These are phyloP conservation scores for Cacoxenus indagator DNA, from an alignment of 2,888 invertebrate species.

Conservation along the genomic window DNA sequence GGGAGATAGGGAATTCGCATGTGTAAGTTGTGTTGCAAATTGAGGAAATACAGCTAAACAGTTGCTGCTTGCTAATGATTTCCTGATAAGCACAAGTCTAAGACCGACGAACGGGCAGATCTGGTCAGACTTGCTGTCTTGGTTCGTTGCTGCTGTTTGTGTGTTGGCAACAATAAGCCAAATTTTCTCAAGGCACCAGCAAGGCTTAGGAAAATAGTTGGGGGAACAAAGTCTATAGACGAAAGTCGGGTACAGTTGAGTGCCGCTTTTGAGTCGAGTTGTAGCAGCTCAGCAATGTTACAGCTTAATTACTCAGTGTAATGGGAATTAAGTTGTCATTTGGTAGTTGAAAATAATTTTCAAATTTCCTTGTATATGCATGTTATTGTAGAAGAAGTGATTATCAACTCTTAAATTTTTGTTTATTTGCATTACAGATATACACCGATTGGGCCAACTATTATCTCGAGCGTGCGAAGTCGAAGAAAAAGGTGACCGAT, in stretches of 20 bases:
- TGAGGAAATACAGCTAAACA: slow-evolving; percentile 29
- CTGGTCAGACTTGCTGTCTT: slow-evolving; percentile 17
- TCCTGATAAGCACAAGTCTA: slow-evolving; percentile 51
- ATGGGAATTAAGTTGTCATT: slow-evolving; percentile 41
- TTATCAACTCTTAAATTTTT: not conserved
- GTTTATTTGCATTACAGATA: slow-evolving; percentile 77
- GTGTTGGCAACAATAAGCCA: not conserved
- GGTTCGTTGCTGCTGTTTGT: not conserved
- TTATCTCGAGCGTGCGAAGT: slow-evolving; percentile 92
- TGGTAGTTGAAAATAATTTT: slow-evolving; percentile 23
- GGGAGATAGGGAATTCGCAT: no score
- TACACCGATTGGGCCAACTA: slow-evolving; percentile 99
- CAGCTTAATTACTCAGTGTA: slow-evolving; percentile 48
- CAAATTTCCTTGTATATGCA: slow-evolving; percentile 13
- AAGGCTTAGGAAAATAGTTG: no score
- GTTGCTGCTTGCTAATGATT: slow-evolving; percentile 56
- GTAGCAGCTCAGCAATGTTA: not conserved
- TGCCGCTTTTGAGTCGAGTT: not conserved
- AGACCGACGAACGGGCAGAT: not conserved
- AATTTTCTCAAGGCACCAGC: not conserved
- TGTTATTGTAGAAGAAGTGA: slow-evolving; percentile 23
- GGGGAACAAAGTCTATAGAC: not conserved
- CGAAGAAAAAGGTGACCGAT: slow-evolving; percentile 86
- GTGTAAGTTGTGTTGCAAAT: slow-evolving; percentile 18
- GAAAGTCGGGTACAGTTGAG: not conserved